Conservation (phyloP, 2,888 invertebrate species). For the Agonopterix arenella region DNA sequence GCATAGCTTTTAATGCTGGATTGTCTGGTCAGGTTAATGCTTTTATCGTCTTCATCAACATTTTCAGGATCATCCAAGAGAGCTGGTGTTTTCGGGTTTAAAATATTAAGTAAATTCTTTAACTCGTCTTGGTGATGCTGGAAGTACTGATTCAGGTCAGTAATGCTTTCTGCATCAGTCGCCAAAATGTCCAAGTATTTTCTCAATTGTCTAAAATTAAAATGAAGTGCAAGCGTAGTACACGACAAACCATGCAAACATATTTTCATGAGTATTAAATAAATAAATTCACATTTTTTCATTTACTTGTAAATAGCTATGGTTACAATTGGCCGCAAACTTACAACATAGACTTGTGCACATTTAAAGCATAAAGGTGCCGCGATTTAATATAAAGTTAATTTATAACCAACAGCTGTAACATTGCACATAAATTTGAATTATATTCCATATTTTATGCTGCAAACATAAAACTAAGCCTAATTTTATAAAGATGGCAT, state of each 20-base stretch:
- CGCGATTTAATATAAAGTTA: too few relatives aligned
- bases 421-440: too few relatives aligned
- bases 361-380: not conserved
- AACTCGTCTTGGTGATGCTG: constrained; percentile 60
- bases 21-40: constrained; percentile 37
- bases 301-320: too few relatives aligned
- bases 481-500: too few relatives aligned
- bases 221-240: constrained; percentile 24
- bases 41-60: constrained; percentile 56
- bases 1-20: constrained; percentile 47
- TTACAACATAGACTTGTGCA: not conserved
- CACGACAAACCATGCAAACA: constrained; percentile 73
- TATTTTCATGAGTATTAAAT: constrained; percentile 45
- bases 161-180: constrained; percentile 59
- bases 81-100: constrained; percentile 55
- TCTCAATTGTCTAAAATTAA: constrained; percentile 60
- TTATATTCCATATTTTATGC: too few relatives aligned
- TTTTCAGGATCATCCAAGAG: constrained; percentile 55
- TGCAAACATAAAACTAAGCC: too few relatives aligned
- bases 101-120: constrained; percentile 48
- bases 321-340: not conserved
- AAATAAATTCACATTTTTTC: not conserved
- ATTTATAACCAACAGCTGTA: too few relatives aligned
- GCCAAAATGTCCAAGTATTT: constrained; percentile 80
- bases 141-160: constrained; percentile 59